Percentiles rank a stretch among this genome's conserved stretches.
Evolutionary conservation across 2,113 vertebrate species (phyloP).

Genomic region (Mungos mungo): DNA sequence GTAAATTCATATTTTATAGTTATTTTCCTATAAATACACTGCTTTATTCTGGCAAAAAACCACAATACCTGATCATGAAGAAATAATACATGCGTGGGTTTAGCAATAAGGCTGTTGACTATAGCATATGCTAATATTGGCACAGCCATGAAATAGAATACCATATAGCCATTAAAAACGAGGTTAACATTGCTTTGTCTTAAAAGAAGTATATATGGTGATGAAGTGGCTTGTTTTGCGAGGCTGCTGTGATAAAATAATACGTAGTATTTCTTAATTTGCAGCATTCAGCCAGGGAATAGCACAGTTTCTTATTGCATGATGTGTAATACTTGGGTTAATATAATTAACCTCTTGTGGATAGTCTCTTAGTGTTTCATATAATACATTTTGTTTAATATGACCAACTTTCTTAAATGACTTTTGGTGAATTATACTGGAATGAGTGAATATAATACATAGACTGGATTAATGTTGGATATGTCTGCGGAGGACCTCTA

Average conservation of each 20-base stretch:
- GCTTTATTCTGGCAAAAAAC: neutral
- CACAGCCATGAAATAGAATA: neutral
- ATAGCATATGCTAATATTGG: neutral
- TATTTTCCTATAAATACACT: neutral
- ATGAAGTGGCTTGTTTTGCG: neutral
- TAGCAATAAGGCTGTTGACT: neutral
- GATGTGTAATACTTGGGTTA: neutral
- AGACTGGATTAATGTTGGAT: neutral
- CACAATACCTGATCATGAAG: neutral
- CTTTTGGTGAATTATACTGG: neutral
- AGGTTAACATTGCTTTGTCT: neutral
- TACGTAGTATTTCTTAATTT: neutral
- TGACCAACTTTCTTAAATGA: neutral
- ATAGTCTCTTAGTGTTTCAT: neutral
- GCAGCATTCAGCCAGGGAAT: neutral
- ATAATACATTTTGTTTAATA: neutral
- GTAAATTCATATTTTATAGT: neutral
- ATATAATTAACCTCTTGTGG: constrained; percentile 1
- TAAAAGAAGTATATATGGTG: neutral
- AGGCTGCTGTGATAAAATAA: neutral
- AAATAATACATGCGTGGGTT: neutral
- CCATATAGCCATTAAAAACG: neutral
- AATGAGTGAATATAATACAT: neutral
- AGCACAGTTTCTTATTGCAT: neutral
- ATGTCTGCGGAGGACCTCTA: neutral